Conservation (phyloP, 2,888 invertebrate genomes). For the Nemoura dubitans region DNA sequence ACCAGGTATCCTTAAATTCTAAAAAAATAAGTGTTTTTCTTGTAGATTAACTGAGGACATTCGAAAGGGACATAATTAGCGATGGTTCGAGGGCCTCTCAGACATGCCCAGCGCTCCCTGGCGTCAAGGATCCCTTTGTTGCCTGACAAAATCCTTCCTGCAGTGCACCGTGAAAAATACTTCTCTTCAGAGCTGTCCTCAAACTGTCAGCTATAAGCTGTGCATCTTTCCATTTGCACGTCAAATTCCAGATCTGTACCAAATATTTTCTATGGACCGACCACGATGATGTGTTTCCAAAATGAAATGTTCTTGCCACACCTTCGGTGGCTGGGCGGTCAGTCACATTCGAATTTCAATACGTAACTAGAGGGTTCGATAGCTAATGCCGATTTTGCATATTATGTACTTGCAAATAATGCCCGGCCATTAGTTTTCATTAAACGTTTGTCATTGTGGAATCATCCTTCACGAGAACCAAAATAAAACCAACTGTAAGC, state of each 20-base stretch:
- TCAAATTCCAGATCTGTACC: neutral
- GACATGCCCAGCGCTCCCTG: neutral
- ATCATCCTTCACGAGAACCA: neutral
- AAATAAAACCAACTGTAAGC: neutral
- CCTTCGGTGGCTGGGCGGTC: too few relatives aligned
- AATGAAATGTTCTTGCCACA: too few relatives aligned
- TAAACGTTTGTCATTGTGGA: neutral
- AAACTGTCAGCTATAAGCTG: neutral
- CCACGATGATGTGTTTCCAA: too few relatives aligned
- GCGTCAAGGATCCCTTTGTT: neutral
- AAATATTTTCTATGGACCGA: neutral
- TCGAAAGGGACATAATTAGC: neutral
- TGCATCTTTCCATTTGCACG: neutral
- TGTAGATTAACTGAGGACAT: neutral
- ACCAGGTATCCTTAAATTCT: neutral
- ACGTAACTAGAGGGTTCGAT: too few relatives aligned
- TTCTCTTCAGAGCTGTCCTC: neutral
- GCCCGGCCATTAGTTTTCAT: neutral
- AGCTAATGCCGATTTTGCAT: neutral
- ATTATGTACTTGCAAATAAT: neutral
- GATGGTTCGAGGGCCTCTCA: neutral
- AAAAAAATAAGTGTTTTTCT: conserved; percentile 12
- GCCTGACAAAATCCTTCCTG: neutral
- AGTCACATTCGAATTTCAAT: too few relatives aligned
- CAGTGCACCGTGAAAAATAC: neutral